Percentiles rank a stretch among this genome's conserved stretches.
These are phyloP conservation scores for Anguilla rostrata DNA, from an alignment of 2,113 vertebrate species.

Conservation along the genomic window DNA sequence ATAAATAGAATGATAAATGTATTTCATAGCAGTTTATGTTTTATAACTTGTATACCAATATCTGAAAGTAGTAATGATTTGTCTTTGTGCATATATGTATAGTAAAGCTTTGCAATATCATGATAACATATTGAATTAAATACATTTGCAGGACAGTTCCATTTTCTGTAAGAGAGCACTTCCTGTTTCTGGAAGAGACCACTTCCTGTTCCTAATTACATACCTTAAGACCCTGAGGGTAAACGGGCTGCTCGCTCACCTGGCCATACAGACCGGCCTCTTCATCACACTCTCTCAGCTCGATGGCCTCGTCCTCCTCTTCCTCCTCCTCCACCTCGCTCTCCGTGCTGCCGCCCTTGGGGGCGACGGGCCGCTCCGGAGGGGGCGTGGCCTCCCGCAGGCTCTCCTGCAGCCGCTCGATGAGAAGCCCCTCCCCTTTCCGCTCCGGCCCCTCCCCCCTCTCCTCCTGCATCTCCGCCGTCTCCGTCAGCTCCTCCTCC, in stretches of 20 bases:
- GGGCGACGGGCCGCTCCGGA: slow-evolving; percentile 56
- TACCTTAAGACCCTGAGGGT: slow-evolving; percentile 59
- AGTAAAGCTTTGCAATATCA: too few species aligned
- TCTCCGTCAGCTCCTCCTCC: slow-evolving; percentile 79
- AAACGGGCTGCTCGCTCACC: slow-evolving; percentile 37
- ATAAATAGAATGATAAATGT: background rate
- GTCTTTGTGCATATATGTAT: too few species aligned
- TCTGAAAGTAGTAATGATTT: too few species aligned
- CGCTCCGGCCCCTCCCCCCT: slow-evolving; percentile 46
- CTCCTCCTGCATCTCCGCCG: slow-evolving; percentile 72
- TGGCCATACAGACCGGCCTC: slow-evolving; percentile 33
- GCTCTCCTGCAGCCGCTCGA: slow-evolving; percentile 33
- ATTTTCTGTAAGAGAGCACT: too few species aligned
- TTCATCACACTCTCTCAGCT: slow-evolving; percentile 62
- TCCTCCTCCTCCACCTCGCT: slow-evolving; percentile 62
- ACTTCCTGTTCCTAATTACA: too few species aligned
- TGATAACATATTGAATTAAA: too few species aligned
- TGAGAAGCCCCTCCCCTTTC: slow-evolving; percentile 30
- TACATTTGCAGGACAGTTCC: too few species aligned
- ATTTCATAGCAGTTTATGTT: background rate
- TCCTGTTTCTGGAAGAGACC: too few species aligned
- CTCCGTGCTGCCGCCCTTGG: slow-evolving; percentile 68
- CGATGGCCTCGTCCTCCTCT: slow-evolving; percentile 57
- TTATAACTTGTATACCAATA: background rate
- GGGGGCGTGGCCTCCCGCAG: slow-evolving; percentile 45